Conservation (phyloP, 1,140 invertebrate species). For the Drosophila nikananu region DNA sequence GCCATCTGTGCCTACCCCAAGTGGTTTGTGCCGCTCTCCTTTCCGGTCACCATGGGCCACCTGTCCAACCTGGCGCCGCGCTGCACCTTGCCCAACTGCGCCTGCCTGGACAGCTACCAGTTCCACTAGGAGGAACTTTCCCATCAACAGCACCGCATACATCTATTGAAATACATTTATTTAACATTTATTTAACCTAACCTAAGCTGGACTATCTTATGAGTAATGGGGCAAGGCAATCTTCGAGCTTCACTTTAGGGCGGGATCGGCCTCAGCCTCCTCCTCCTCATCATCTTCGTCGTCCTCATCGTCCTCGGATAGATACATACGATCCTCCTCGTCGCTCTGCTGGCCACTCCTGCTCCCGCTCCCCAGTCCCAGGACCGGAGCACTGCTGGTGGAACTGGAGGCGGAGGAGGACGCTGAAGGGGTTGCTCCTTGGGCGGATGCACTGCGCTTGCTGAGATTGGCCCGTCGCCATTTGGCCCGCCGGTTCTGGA, state of each 20-base stretch:
- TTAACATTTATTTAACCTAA: constrained; percentile 73
- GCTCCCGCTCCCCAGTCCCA: constrained; percentile 28
- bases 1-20: constrained; percentile 81
- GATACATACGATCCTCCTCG: constrained; percentile 72
- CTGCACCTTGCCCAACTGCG: constrained; percentile 84
- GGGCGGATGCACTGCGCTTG: constrained; percentile 62
- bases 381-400: constrained; percentile 14
- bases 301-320: constrained; percentile 71
- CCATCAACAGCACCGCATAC: neutral
- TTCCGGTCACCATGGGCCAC: constrained; percentile 84
- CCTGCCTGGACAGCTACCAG: constrained; percentile 80
- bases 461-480: constrained; percentile 87
- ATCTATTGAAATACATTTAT: constrained; percentile 53
- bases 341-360: constrained; percentile 57
- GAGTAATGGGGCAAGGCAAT: constrained; percentile 24
- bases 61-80: constrained; percentile 80
- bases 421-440: constrained; percentile 9
- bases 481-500: constrained; percentile 93
- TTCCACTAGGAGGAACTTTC: constrained; percentile 59
- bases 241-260: constrained; percentile 35
- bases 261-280: neutral
- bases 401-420: constrained; percentile 16
- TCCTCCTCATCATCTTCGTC: constrained; percentile 57
- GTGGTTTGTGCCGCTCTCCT: constrained; percentile 83
- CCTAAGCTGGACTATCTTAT: constrained; percentile 43